Percentiles rank a stretch among this genome's conserved stretches.
Conservation (phyloP, 2,797 vertebrate genomes). For the Sphenopsis melanotis region DNA sequence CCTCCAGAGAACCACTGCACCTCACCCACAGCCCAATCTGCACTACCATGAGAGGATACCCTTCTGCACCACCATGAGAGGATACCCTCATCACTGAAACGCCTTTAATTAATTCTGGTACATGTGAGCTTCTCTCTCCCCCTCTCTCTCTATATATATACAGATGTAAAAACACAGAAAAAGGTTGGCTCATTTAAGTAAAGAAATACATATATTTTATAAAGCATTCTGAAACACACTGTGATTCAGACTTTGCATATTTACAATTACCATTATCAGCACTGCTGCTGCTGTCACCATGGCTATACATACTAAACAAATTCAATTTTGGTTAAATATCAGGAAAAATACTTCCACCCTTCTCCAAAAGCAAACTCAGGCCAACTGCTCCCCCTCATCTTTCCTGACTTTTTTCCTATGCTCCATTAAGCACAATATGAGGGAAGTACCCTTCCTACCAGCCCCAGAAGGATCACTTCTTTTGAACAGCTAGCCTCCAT, state of each 20-base stretch:
- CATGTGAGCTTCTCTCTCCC: fast-evolving
- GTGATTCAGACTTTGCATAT: neutral
- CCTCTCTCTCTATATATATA: fast-evolving
- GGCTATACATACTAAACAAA: neutral
- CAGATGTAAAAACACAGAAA: neutral
- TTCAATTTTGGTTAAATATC: neutral
- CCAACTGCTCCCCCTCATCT: neutral
- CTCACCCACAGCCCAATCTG: neutral
- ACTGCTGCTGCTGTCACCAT: neutral
- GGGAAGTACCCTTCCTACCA: neutral
- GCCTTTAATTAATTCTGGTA: neutral
- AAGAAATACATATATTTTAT: neutral
- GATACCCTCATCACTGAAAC: neutral
- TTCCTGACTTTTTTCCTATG: neutral
- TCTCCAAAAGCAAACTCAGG: neutral
- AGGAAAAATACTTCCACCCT: neutral
- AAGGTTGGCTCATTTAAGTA: neutral
- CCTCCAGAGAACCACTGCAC: neutral
- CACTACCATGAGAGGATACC: neutral
- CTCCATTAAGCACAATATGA: neutral
- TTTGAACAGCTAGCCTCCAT: neutral
- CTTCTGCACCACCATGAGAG: neutral
- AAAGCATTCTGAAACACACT: neutral
- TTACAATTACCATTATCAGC: neutral
- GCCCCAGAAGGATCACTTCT: neutral